These are phyloP conservation scores for Celastrina argiolus DNA, from an alignment of 2,888 invertebrate species.

Conservation along the genomic window DNA sequence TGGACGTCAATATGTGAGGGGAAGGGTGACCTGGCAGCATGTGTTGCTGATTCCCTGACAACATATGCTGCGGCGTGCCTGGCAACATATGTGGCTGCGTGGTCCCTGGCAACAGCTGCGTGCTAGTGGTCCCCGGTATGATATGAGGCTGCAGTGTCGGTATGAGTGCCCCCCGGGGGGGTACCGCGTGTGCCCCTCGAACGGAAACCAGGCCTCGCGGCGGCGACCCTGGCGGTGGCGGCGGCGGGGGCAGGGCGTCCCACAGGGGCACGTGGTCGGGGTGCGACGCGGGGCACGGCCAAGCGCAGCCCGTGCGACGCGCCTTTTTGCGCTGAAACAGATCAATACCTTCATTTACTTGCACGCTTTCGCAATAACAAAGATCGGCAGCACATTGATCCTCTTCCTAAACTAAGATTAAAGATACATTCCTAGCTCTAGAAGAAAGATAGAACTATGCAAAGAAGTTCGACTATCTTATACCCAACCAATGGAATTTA, in stretches of 20 bases:
- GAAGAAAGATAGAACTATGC: too few species aligned
- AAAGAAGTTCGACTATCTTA: too few species aligned
- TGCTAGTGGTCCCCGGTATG: background rate
- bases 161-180: background rate
- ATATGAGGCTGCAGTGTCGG: background rate
- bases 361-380: too few species aligned
- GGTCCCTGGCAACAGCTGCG: too few species aligned
- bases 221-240: slow-evolving; percentile 65
- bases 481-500: too few species aligned
- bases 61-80: background rate
- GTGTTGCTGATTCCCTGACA: background rate
- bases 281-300: slow-evolving; percentile 67
- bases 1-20: background rate
- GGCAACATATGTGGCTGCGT: background rate
- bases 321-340: slow-evolving; percentile 43
- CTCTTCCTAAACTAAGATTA: too few species aligned
- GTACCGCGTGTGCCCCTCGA: slow-evolving; percentile 30
- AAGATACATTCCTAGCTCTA: too few species aligned
- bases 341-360: background rate
- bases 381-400: too few species aligned
- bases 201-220: slow-evolving; percentile 34
- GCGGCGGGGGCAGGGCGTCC: slow-evolving; percentile 72
- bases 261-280: slow-evolving; percentile 70
- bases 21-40: background rate
- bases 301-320: slow-evolving; percentile 60